Evolutionary conservation across 2,113 vertebrate species (phyloP), one percentile per base, ranked within the genome.

Genomic region (Aspidoscelis tigris): DNA sequence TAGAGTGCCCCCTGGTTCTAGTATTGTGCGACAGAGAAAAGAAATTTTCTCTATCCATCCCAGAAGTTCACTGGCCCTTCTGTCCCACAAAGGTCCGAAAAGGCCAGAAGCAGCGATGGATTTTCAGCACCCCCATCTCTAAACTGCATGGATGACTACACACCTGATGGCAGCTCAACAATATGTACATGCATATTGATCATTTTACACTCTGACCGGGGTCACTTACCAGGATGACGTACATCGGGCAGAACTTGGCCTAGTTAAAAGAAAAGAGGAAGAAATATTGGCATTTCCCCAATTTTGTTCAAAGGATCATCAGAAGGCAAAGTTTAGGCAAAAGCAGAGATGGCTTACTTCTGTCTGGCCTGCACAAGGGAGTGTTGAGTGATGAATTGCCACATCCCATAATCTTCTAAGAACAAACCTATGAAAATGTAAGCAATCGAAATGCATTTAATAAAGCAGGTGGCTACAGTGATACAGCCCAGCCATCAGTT

Each of bases 291-390:
- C 6, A 74, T 84, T 82, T 87, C 55, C n/a, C 16, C 12, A 50
- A 12, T 53, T 74, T 83, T 70, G 7, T 55, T 70, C 69, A 64
- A 72, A 78, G 43, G 73, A 65, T 18, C 14, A 41, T 61, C 72
- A 70, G 69, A 26, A 78, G 39, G 39, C 41, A 81, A 72, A 4
- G 10, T 39, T 76, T 50, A 33, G 24, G 39, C 24, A 47, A 64
- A 3, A 9, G n/a, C n/a, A 22, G 55, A 81, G 70, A 41, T 16
- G 65, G 78, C 90, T 47, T 88, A 96, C 96, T 92, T 18, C 92
- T 95, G 83, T 96, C 95, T 71, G 93, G 90, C 24, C 95, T 95
- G 89, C 88, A 92, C 61, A 93, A 84, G 18, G 95, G 95, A 55
- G 92, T 85, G 26, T 90, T 87, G 12, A 88, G 92, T 39, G 81